Evolutionary conservation across 2,797 vertebrate genomes (phyloP).

Genomic region (Leuciscus waleckii): DNA sequence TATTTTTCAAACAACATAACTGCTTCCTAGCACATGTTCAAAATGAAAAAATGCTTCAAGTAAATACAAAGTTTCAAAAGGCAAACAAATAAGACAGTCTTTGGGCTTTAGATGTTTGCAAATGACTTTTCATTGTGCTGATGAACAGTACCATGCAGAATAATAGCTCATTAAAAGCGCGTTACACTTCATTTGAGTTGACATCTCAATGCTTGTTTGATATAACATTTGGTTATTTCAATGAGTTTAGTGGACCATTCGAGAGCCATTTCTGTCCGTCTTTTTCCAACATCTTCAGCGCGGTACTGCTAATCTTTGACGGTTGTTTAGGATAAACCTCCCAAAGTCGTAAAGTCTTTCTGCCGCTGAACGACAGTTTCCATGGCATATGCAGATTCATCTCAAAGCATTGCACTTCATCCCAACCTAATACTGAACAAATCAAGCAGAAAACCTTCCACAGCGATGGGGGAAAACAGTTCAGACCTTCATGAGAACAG

Average conservation of each 20-base stretch:
- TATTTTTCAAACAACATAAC: slow-evolving; percentile 78
- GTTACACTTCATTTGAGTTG: slow-evolving; percentile 69
- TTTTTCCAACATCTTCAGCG: not conserved
- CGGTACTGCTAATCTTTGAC: slow-evolving; percentile 21
- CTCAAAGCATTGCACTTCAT: slow-evolving; percentile 54
- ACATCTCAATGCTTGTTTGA: slow-evolving; percentile 24
- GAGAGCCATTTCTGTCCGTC: not conserved
- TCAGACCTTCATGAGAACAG: slow-evolving; percentile 71
- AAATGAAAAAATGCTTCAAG: slow-evolving; percentile 71
- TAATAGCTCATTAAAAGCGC: slow-evolving; percentile 74
- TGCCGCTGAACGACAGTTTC: slow-evolving; percentile 3
- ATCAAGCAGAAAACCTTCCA: slow-evolving; percentile 54
- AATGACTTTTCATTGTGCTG: slow-evolving; percentile 46
- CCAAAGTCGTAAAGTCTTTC: slow-evolving; percentile 25
- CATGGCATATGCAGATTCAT: slow-evolving; percentile 56
- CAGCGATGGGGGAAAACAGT: slow-evolving; percentile 59
- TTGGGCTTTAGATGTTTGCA: slow-evolving; percentile 71
- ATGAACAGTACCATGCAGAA: slow-evolving; percentile 78
- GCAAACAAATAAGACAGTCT: slow-evolving; percentile 72
- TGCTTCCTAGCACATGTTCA: slow-evolving; percentile 70
- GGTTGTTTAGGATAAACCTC: not conserved
- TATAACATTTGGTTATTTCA: slow-evolving; percentile 51
- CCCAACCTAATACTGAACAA: slow-evolving; percentile 46
- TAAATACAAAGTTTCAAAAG: slow-evolving; percentile 75
- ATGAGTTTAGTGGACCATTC: slow-evolving; percentile 13